phyloP scores from a whole-genome alignment of 1,140 invertebrate genomes.

The Rhyacophila brunnea region DNA sequence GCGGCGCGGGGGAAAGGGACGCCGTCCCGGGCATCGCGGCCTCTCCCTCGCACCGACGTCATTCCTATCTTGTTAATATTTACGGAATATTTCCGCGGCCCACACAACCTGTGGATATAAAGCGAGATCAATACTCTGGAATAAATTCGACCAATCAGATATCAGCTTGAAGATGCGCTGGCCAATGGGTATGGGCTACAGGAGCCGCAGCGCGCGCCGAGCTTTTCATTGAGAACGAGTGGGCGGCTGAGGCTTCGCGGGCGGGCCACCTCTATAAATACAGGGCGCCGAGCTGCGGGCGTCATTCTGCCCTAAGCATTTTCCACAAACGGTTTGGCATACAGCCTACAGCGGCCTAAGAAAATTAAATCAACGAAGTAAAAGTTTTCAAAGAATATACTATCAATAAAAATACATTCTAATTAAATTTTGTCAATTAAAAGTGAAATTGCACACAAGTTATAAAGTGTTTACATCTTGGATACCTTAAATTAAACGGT shows the following conservation, averaged over 20 bases:
- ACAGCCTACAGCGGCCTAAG: too few relatives aligned
- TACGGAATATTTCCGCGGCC: constrained; percentile 31
- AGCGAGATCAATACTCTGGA: constrained; percentile 26
- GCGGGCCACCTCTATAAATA: constrained; percentile 55
- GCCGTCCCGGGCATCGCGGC: constrained; percentile 7
- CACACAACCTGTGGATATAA: constrained; percentile 35
- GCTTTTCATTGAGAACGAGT: constrained; percentile 58
- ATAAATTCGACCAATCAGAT: constrained; percentile 21
- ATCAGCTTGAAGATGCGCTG: constrained; percentile 58
- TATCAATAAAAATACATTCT: neutral
- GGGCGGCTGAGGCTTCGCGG: constrained; percentile 51
- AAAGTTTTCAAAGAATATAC: neutral
- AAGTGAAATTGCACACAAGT: constrained; percentile 10
- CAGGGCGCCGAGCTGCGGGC: constrained; percentile 28
- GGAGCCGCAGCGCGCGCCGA: constrained; percentile 35
- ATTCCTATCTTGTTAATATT: constrained; percentile 29
- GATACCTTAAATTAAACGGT: constrained; percentile 2
- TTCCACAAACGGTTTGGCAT: neutral
- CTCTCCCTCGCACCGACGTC: constrained; percentile 28
- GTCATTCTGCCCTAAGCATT: constrained; percentile 19
- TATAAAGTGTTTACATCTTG: constrained; percentile 16
- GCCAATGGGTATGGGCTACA: constrained; percentile 46
- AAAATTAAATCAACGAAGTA: constrained; percentile 4
- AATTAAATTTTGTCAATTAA: neutral
- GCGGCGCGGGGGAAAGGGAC: constrained; percentile 6